These are phyloP conservation scores for Geopemphigus sp. DNA, from an alignment of 1,140 invertebrate genomes.

Conservation along the genomic window DNA sequence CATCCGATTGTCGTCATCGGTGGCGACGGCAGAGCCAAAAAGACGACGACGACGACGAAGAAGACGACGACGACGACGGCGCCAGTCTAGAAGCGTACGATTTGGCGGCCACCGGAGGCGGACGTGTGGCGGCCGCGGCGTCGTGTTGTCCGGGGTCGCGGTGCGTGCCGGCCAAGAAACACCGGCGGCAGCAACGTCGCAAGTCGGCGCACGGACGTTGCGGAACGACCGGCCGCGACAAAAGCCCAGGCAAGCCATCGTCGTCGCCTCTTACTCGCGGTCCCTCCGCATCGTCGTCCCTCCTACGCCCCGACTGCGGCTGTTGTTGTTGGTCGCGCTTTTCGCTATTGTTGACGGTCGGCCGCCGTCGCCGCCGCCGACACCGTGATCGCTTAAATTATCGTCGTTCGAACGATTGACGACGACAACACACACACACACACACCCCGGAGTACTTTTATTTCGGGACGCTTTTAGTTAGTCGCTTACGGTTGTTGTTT, in stretches of 20 bases:
- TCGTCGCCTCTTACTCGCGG: background rate
- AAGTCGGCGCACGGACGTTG: constrained; percentile 7
- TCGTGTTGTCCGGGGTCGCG: constrained; percentile 72
- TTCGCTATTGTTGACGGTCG: background rate
- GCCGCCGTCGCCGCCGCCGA: background rate
- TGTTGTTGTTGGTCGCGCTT: background rate
- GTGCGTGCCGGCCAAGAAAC: constrained; percentile 69
- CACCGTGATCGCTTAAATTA: no score
- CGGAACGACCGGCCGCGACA: constrained; percentile 2
- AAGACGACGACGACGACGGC: constrained; percentile 59
- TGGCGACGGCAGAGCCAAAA: no score
- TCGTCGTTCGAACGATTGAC: no score
- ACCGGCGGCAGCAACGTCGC: constrained; percentile 45
- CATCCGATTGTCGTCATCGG: background rate
- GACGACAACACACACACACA: no score
- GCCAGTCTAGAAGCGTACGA: constrained; percentile 79
- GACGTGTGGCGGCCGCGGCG: constrained; percentile 53
- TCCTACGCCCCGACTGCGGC: no score
- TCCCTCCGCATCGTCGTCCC: background rate
- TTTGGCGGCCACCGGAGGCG: constrained; percentile 76
- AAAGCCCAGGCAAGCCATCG: constrained; percentile 40
- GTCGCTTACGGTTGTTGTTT: no score
- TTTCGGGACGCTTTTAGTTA: no score
- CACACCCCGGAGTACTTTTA: no score
- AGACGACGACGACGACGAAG: constrained; percentile 53